Conservation (phyloP, 2,888 invertebrate species). For the Saturnia japonica region DNA sequence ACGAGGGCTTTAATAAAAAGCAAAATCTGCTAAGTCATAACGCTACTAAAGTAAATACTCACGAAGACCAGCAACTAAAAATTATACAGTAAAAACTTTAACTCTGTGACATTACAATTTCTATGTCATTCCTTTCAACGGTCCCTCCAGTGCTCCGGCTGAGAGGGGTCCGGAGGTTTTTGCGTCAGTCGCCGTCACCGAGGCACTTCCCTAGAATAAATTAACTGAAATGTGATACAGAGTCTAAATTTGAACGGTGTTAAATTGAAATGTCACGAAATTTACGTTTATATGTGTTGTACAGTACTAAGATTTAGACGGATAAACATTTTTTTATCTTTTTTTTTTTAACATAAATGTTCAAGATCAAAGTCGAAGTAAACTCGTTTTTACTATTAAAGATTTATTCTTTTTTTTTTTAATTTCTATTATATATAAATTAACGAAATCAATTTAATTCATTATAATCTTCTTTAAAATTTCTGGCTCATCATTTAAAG, state of each 20-base stretch:
- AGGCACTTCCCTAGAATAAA: conserved; percentile 17
- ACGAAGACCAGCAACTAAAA: conserved; percentile 17
- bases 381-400: no score
- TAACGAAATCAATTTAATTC: no score
- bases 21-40: not conserved
- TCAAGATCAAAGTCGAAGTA: no score
- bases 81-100: conserved; percentile 30
- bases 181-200: conserved; percentile 13
- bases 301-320: not conserved
- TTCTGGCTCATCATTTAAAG: no score
- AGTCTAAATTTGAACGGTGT: conserved; percentile 13
- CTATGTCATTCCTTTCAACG: conserved; percentile 29
- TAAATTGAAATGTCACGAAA: conserved; percentile 13
- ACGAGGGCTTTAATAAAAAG: not conserved
- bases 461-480: no score
- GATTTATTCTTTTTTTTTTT: no score
- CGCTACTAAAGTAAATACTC: not conserved
- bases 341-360: no score
- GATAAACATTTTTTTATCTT: no score
- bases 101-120: conserved; percentile 30
- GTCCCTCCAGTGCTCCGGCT: conserved; percentile 23
- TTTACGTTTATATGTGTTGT: conserved; percentile 1
- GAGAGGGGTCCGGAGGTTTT: conserved; percentile 22
- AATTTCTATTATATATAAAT: no score
- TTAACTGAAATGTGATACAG: conserved; percentile 17